Evolutionary conservation across 2,113 vertebrate genomes (phyloP).

Genomic region (Holacanthus passer): DNA sequence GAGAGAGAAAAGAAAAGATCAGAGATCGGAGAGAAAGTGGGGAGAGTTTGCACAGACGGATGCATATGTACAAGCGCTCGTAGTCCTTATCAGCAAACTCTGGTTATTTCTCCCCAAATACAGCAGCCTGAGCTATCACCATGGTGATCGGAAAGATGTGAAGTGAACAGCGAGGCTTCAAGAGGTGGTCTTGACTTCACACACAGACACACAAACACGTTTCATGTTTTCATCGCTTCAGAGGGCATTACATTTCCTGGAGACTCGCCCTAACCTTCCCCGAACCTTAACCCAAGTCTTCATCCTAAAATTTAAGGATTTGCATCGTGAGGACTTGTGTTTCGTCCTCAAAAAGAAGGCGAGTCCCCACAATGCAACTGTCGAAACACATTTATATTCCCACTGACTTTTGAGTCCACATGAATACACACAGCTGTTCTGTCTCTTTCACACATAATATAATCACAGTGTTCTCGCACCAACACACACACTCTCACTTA

Average conservation of each 20-base stretch:
- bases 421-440: background rate
- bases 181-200: slow-evolving; percentile 37
- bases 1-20: background rate
- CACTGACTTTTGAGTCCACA: too few relatives aligned
- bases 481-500: too few relatives aligned
- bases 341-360: too few relatives aligned
- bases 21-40: background rate
- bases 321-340: too few relatives aligned
- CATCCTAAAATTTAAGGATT: too few relatives aligned
- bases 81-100: slow-evolving; percentile 46
- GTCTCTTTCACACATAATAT: background rate
- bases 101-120: slow-evolving; percentile 41
- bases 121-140: slow-evolving; percentile 46
- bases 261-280: too few relatives aligned
- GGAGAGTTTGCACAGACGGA: background rate
- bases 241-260: too few relatives aligned
- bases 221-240: too few relatives aligned
- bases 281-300: too few relatives aligned
- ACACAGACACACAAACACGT: background rate
- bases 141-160: slow-evolving; percentile 60
- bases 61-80: background rate
- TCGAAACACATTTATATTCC: too few relatives aligned
- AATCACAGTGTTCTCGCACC: background rate
- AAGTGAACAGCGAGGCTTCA: slow-evolving; percentile 40
- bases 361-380: too few relatives aligned